Conservation (phyloP, 2,888 invertebrate genomes). For the Artemia sp. region DNA sequence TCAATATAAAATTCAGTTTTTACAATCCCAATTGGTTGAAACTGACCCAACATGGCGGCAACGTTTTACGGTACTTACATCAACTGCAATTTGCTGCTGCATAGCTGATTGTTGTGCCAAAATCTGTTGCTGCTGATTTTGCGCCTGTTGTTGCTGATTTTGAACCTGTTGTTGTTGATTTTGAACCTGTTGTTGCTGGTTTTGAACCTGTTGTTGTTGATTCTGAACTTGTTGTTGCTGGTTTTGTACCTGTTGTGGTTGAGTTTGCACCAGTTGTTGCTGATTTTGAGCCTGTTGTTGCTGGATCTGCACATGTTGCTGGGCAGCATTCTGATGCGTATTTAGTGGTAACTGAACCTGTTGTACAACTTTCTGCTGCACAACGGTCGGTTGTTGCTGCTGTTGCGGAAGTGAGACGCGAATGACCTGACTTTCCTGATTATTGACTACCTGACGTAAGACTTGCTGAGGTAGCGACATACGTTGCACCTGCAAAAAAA, state of each 20-base stretch:
- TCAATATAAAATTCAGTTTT: no score
- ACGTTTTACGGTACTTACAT: background rate
- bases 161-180: constrained; percentile 24
- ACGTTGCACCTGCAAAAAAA: no score
- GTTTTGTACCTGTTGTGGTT: background rate
- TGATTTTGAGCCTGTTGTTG: no score
- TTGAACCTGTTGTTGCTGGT: constrained; percentile 24
- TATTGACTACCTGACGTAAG: background rate
- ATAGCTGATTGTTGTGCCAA: constrained; percentile 18
- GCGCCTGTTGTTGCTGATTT: no score
- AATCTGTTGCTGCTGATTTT: constrained; percentile 22
- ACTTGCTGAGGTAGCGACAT: background rate
- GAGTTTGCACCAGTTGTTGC: no score
- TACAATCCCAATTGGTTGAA: background rate
- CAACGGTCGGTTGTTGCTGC: background rate
- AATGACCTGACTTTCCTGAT: background rate
- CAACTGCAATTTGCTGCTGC: constrained; percentile 21
- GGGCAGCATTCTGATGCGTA: constrained; percentile 27
- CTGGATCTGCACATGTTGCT: constrained; percentile 22
- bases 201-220: constrained; percentile 21
- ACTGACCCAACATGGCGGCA: background rate
- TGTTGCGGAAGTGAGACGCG: constrained; percentile 7
- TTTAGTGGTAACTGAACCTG: constrained; percentile 15
- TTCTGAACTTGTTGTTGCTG: constrained; percentile 28
- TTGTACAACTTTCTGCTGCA: background rate